Evolutionary conservation across 2,888 invertebrate species (phyloP), one percentile per base, ranked within the genome.

Genomic region (Drosophila neoperkinsi): DNA sequence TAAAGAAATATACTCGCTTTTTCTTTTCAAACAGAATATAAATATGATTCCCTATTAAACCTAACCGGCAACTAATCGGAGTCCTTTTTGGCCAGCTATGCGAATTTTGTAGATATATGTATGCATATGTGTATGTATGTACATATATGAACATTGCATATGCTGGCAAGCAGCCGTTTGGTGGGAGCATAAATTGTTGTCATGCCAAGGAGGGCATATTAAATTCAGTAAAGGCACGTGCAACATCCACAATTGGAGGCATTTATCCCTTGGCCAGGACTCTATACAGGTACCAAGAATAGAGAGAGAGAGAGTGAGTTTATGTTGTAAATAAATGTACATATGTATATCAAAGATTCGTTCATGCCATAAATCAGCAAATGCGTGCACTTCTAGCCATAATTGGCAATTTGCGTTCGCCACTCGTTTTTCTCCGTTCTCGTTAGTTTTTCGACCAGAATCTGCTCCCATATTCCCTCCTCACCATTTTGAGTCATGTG

Each of bases 381-480:
- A 81, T 77, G 85, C 74, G 83, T 82, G 82, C 83, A 87, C 77
- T 83, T 78, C 71, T 80, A 73, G 53, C 73, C 82, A 88, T 86
- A 86, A 86, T 86, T 86, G 86, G 80, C 86, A 86, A 86, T 86
- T 86, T 86, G 82, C 79, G 79, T 85, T 82, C 74, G 63, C 75
- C 66, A 69, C 73, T 78, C 63, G 77, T 34, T 62, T 62, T 63
- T 59, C 68, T 74, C 63, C 73, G 36, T 64, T 59, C 63, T 58
- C 56, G 75, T 84, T 84, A 86, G 84, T 84, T 82, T 71, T 69
- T 59, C 28, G 28, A 28, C 53, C 28, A 53, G 61, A 30, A 46
- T 63, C 11, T n/a, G 3, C 33, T 6, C 3, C 21, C 21, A 0
- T 16, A 16, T 41, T 38, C 36, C 25, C 41, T 41, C 11, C 30